phyloP scores from a whole-genome alignment of 1,140 invertebrate species.

The Eurytemora carolleeae region DNA sequence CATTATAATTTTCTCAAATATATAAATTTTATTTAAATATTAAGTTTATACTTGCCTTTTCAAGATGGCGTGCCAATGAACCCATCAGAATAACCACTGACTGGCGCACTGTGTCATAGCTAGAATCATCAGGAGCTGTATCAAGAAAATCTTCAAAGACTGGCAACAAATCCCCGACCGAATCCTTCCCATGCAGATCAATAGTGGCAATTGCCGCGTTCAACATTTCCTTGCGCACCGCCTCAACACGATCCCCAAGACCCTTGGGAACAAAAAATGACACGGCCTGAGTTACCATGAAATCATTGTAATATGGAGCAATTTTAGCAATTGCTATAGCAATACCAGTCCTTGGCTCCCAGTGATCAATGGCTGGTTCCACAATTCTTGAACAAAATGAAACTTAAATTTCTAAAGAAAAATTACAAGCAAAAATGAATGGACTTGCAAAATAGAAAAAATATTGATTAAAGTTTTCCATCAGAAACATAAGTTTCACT shows the following conservation, averaged over 20 bases:
- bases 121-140: conserved; percentile 66
- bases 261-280: conserved; percentile 71
- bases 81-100: conserved; percentile 94
- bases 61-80: conserved; percentile 78
- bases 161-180: conserved; percentile 48
- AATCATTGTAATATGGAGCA: conserved; percentile 42
- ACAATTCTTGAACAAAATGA: conserved; percentile 80
- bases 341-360: conserved; percentile 66
- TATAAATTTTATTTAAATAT: too few relatives aligned
- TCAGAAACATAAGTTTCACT: too few relatives aligned
- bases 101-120: conserved; percentile 76
- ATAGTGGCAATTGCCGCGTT: conserved; percentile 75
- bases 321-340: conserved; percentile 55
- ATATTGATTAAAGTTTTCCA: too few relatives aligned
- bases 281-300: conserved; percentile 45
- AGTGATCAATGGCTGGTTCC: conserved; percentile 61
- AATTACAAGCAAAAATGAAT: too few relatives aligned
- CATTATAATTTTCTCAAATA: too few relatives aligned
- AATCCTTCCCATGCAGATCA: conserved; percentile 64
- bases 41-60: conserved; percentile 66
- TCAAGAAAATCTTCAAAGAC: conserved; percentile 78
- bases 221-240: conserved; percentile 72
- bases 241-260: conserved; percentile 51
- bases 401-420: too few relatives aligned
- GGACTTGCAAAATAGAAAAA: too few relatives aligned